Evolutionary conservation across 30 jellyfish, hydroid and myxozoan genomes (phyloP), one percentile per base, ranked within the genome.

Genomic region (Chrysaora quinquecirrha): DNA sequence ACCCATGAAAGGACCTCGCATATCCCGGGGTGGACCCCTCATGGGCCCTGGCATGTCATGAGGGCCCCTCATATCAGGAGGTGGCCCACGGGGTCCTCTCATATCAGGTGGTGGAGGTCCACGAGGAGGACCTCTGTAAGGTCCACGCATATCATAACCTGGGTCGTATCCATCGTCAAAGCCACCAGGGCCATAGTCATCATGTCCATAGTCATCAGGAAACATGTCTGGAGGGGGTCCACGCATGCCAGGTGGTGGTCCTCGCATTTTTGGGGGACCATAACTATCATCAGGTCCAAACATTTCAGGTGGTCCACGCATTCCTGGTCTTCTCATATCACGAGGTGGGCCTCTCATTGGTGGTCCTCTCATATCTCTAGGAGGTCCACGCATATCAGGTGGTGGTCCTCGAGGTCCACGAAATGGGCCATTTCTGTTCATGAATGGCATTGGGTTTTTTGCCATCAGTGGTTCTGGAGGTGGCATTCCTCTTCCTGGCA

Each of bases 401-500:
- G 92, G 92, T 1, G 90, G 90, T 14, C 90, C 90, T 24, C 83
- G 90, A 2, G 92, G 92, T 85, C 92, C 92, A 32, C 85, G 56
- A 38, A 82, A 82, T 3, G 79, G 92, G 38, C 92, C 92, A 34
- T 74, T 48, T 1, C 92, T 81, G 50, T 71, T 71, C n/a, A n/a
- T n/a, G 49, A 82, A 82, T 7, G 92, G 85, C 85, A 54, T 82
- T 38, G 90, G 83, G 48, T 82, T 70, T 35, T 82, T 82, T 12
- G 66, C 78, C 92, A 82, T 82, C 31, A 82, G 54, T 20, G 90
- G 90, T 64, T 80, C 90, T 3, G 92, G 92, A 2, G 68, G 68
- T 52, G 68, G 68, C 6, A 52, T 12, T 19, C 19, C 68, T 20
- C 68, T 9, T 52, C 24, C 68, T n/a, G n/a, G n/a, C 68, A 52